A percentile compares a stretch with the other conserved stretches of the same genome.
phyloP scores from a whole-genome alignment of 1,140 invertebrate species.

The Aphelenchoides avenae region DNA sequence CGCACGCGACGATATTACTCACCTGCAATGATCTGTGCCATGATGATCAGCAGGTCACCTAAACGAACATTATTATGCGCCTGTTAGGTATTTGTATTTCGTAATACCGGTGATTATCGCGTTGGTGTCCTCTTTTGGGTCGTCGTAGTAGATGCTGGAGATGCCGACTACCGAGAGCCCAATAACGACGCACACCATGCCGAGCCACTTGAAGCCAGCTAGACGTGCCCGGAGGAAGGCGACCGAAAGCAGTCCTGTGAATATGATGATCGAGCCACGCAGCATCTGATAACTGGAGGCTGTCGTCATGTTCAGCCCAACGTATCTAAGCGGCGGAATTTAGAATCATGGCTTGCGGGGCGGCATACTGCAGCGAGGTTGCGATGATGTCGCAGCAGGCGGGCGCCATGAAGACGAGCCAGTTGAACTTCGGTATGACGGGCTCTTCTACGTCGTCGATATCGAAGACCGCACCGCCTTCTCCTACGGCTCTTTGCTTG shows the following conservation, averaged over 20 bases:
- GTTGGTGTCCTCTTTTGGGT: conserved; percentile 67
- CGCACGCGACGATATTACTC: too few species aligned
- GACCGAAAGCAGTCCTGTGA: conserved; percentile 84
- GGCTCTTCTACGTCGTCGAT: conserved; percentile 50
- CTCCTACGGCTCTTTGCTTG: conserved; percentile 9
- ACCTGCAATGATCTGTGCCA: conserved; percentile 76
- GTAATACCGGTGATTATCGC: conserved; percentile 71
- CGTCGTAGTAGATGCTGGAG: conserved; percentile 69
- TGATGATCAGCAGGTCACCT: conserved; percentile 84
- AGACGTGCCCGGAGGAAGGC: conserved; percentile 72
- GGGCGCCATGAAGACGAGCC: conserved; percentile 72
- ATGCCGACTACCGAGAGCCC: conserved; percentile 78
- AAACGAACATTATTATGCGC: too few species aligned
- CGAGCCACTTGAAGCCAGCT: conserved; percentile 72
- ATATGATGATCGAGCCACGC: conserved; percentile 84
- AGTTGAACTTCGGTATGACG: conserved; percentile 59
- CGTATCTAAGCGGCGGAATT: conserved; percentile 68
- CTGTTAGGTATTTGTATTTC: conserved; percentile 12
- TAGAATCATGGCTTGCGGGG: not conserved
- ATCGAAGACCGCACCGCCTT: conserved; percentile 40
- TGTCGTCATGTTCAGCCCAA: conserved; percentile 83
- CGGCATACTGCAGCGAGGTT: conserved; percentile 48
- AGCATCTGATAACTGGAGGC: conserved; percentile 95
- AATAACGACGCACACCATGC: conserved; percentile 74
- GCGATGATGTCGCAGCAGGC: conserved; percentile 56